A percentile compares a stretch with the other conserved stretches of the same genome.
phyloP scores from a whole-genome alignment of 2,888 invertebrate species.

The Cinara cedri region DNA sequence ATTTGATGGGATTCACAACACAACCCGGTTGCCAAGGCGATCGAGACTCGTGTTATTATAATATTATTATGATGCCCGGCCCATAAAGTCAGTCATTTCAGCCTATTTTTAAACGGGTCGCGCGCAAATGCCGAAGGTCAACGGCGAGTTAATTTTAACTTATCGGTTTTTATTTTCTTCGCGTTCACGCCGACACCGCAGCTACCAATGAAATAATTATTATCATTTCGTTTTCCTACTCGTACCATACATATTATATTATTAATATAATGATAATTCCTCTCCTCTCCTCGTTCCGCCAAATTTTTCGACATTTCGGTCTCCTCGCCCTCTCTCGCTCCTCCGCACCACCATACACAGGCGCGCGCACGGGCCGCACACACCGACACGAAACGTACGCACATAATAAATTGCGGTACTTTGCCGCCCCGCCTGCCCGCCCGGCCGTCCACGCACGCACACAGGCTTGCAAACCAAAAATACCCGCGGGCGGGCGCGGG shows the following conservation, averaged over 20 bases:
- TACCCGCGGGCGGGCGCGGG: conserved; percentile 5
- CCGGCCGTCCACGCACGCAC: background rate
- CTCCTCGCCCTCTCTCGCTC: background rate
- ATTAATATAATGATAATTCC: background rate
- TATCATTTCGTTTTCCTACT: conserved; percentile 2
- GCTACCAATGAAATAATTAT: background rate
- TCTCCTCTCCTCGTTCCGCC: background rate
- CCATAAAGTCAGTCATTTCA: conserved; percentile 3
- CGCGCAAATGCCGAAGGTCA: conserved; percentile 49
- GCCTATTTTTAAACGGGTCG: conserved; percentile 52
- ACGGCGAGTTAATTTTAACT: conserved; percentile 45
- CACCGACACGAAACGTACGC: conserved; percentile 17
- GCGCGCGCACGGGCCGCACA: background rate
- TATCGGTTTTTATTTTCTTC: conserved; percentile 26
- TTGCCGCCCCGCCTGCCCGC: background rate
- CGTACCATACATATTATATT: background rate
- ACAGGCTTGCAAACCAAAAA: conserved; percentile 56
- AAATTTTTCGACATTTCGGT: conserved; percentile 29
- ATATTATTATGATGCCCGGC: background rate
- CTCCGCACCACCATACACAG: background rate
- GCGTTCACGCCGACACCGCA: background rate
- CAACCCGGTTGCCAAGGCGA: conserved; percentile 18
- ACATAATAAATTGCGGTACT: conserved; percentile 30
- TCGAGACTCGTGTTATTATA: conserved; percentile 2
- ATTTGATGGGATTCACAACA: background rate